Evolutionary conservation across 2,888 invertebrate species (phyloP).

Genomic region (Biston betularia): DNA sequence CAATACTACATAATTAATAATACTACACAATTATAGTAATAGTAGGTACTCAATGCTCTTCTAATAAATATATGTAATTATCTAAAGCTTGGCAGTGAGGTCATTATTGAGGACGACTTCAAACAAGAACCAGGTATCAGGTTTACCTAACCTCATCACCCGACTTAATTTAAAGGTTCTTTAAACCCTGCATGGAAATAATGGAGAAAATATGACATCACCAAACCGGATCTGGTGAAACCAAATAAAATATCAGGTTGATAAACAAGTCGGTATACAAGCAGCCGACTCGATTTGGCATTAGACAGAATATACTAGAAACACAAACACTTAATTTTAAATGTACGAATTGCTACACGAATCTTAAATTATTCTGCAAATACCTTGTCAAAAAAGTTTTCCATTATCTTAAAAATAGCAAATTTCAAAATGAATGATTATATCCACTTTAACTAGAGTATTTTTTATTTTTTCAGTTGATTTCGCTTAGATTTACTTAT

Average conservation of each 20-base stretch:
- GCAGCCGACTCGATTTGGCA: conserved; percentile 17
- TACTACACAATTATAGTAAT: too few species aligned
- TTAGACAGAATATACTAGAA: conserved; percentile 26
- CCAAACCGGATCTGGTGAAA: conserved; percentile 24
- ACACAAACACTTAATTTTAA: conserved; percentile 14
- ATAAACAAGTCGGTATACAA: conserved; percentile 12
- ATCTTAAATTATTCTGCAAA: too few species aligned
- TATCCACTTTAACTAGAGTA: too few species aligned
- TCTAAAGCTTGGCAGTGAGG: neutral
- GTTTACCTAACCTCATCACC: conserved; percentile 1
- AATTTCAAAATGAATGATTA: too few species aligned
- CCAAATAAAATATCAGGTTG: conserved; percentile 20
- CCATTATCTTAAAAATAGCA: too few species aligned
- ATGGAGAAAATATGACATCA: conserved; percentile 22
- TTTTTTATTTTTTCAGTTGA: too few species aligned
- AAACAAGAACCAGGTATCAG: conserved; percentile 5
- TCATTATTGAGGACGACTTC: neutral
- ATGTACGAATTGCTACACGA: neutral
- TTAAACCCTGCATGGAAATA: conserved; percentile 9
- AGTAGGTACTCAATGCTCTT: neutral
- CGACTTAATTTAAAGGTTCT: conserved; percentile 17
- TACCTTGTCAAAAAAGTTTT: too few species aligned
- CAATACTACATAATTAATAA: too few species aligned
- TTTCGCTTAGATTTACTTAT: too few species aligned
- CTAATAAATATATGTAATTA: neutral